Base-by-base conservation (phyloP, 2,888 invertebrate genomes). In the Lordiphosa fenestrarum region DNA sequence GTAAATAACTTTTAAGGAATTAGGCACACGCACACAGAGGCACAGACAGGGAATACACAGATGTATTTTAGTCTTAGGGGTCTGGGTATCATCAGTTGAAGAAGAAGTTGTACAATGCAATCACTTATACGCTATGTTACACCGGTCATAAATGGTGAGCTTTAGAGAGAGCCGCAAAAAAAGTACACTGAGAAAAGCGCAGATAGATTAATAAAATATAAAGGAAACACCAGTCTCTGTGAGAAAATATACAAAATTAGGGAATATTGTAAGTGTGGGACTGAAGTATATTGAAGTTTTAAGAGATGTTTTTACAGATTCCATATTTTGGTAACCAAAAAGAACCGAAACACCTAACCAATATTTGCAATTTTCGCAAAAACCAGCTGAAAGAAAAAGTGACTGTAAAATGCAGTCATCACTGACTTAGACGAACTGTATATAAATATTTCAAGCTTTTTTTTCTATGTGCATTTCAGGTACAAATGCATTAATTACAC, bases 1-100 rank as follows among this genome's bases (percentile, higher is more conserved):
- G 78, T 78, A 78, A 78, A 78, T 78, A 78, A 75, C 82, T 78
- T 82, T 82, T 78, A 77, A 82, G 78, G 74, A 77, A 77, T 78
- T 78, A 78, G 63, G 77, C 75, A 69, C 78, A 81, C 77, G 57
- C 61, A 38, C 63, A 57, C 63, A 53, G 44, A 47, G 15, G 9
- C 30, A 30, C 1, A 30, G 36, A 46, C 25, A 38, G 6, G n/a
- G n/a, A 37, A 48, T 21, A 59, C 53, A 60, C 57, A 55, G 48
- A 54, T 35, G 46, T 33, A 33, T 33, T 47, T 33, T 19, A 19
- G 44, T 44, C 44, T 44, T 44, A 30, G 10, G 44, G 35, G 36
- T 36, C 35, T 47, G 35, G 25, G 30, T 44, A 44, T 44, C 42
- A 30, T 44, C 30, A 44, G 42, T 30, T 44, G 13, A 62, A 53